Base-by-base conservation (phyloP, 2,113 vertebrate species). In the Lipophrys pholis region DNA sequence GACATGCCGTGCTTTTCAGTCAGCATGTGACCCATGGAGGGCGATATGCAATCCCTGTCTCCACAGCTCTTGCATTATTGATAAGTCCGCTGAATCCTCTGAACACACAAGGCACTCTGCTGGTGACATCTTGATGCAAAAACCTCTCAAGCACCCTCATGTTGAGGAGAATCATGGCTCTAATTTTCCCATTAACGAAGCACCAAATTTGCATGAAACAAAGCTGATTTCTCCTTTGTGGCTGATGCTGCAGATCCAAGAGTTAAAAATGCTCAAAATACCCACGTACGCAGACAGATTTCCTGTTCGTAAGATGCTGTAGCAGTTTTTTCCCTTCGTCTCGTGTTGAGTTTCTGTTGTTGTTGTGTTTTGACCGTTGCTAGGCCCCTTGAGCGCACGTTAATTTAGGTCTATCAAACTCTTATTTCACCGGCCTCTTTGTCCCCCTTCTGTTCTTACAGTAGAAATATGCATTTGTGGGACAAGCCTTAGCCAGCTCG, bases 341-440 rank as follows among this genome's bases (percentile, higher is more conserved):
- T 56, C 74, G 50, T 17, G 7, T 65, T 60, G 8, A 6, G 56
- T 87, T 76, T 80, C 63, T 86, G 43, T 90, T 86, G 80, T 82
- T 68, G 38, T 41, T 85, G 78, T 94, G 86, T 94, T 86, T 93
- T 67, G 73, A 76, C 81, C 6, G 92, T 94, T 95, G 92, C 93
- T 93, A 93, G 92, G 87, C 21, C 74, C 69, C 42, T 45, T 40
- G 50, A 80, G 69, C 54, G 0, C 70, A 52, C 53, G 48, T 81
- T 80, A 62, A 49, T 76, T 85, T 83, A 73, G 78, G 82, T 89
- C 89, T 89, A 68, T 71, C 82, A 51, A 56, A 68, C 46, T 45
- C 0, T 74, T 65, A 30, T 30, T 30, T 30, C 21, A 30, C 21
- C 21, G 21, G 83, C 76, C 81, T 60, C 64, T 69, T 30, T 30